phyloP scores from a whole-genome alignment of 2,113 vertebrate species.

The Bombycilla garrulus region DNA sequence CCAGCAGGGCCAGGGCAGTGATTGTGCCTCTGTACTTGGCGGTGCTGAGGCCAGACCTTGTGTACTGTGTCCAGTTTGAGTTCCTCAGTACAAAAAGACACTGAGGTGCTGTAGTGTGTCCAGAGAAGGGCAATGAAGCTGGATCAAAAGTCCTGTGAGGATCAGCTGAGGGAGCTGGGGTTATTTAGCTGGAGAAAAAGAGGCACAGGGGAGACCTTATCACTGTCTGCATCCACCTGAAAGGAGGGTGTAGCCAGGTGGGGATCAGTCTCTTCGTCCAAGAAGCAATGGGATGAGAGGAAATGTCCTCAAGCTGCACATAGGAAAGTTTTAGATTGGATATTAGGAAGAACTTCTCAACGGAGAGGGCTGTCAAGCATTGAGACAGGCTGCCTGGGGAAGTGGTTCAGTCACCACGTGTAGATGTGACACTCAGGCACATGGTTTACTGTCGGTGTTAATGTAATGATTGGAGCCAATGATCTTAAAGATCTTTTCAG shows the following conservation, averaged over 20 bases:
- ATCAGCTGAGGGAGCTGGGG: not conserved
- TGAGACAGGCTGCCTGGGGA: not conserved
- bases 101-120: rapidly evolving
- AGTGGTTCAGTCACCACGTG: not conserved
- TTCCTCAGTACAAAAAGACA: not conserved
- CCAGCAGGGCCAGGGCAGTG: not conserved
- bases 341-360: not conserved
- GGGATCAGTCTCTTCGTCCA: not conserved
- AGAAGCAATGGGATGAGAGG: not conserved
- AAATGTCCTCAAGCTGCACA: not conserved
- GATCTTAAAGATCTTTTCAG: not conserved
- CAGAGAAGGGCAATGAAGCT: not conserved
- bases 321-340: not conserved
- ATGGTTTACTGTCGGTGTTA: not conserved
- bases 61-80: not conserved
- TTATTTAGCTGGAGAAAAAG: not conserved
- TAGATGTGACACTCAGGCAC: not conserved
- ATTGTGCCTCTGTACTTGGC: not conserved
- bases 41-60: not conserved
- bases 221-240: not conserved
- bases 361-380: not conserved
- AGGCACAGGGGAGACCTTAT: not conserved
- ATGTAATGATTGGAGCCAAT: not conserved
- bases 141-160: not conserved
- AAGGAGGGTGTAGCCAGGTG: not conserved